Percentiles rank a stretch among this genome's conserved stretches.
Evolutionary conservation across 2,113 vertebrate species (phyloP).

Genomic region (Steatornis caripensis): DNA sequence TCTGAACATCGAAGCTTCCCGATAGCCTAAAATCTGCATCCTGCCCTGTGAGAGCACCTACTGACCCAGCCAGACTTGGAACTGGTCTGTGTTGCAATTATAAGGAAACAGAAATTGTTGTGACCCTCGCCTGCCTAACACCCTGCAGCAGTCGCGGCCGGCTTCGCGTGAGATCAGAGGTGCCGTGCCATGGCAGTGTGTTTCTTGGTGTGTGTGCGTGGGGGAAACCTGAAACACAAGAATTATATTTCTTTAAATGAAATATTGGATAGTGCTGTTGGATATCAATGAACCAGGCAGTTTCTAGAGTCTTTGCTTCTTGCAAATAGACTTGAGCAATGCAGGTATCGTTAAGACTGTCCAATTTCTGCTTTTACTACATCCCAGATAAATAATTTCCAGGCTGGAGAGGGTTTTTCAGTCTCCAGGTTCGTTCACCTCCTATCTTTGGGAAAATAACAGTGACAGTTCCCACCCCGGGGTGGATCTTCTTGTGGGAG

Average conservation of each 20-base stretch:
- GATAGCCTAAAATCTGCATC: background rate
- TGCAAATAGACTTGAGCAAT: background rate
- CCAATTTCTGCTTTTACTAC: background rate
- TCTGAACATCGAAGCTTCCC: background rate
- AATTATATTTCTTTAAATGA: background rate
- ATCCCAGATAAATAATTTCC: background rate
- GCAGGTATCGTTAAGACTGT: background rate
- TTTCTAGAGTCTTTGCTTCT: background rate
- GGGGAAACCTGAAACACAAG: background rate
- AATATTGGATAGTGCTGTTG: background rate
- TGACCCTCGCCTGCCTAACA: background rate
- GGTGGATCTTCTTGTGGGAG: background rate
- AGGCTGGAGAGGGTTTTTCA: background rate
- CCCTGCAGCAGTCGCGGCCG: fast-evolving
- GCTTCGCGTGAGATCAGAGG: background rate
- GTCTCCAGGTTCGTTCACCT: background rate
- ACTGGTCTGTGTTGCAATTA: fast-evolving
- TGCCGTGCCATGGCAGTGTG: fast-evolving
- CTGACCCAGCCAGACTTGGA: background rate
- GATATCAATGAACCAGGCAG: background rate
- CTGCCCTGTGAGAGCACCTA: background rate
- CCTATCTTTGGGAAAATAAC: background rate
- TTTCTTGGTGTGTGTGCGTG: background rate
- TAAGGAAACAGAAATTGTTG: background rate
- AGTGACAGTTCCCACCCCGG: background rate